Evolutionary conservation across 2,888 invertebrate species (phyloP).

Genomic region (Macrosiphum euphorbiae): DNA sequence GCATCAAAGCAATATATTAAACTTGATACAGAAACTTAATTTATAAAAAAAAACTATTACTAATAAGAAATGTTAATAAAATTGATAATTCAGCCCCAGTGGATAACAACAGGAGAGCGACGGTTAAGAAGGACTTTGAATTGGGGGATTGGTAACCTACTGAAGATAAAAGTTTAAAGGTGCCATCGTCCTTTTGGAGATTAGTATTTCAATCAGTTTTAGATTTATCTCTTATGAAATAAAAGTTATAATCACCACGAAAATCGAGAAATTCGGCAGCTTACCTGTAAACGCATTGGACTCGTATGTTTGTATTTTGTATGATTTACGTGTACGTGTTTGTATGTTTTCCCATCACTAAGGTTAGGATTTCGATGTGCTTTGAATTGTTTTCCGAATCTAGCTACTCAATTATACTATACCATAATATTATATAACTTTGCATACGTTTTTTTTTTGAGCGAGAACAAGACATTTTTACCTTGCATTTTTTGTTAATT

Average conservation of each 20-base stretch:
- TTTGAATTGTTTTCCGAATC: too few species aligned
- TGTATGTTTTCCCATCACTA: background rate
- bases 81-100: background rate
- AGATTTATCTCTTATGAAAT: background rate
- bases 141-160: background rate
- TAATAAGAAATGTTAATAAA: background rate
- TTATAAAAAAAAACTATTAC: background rate
- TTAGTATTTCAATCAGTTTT: background rate
- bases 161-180: background rate
- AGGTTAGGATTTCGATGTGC: too few species aligned
- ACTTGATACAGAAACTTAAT: background rate
- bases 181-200: background rate
- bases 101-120: background rate
- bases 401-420: too few species aligned
- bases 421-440: too few species aligned
- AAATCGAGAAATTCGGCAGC: background rate
- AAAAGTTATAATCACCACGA: background rate
- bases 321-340: too few species aligned
- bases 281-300: background rate
- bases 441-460: too few species aligned
- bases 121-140: background rate
- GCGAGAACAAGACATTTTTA: too few species aligned
- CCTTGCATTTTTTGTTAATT: too few species aligned
- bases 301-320: too few species aligned
- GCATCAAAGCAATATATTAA: background rate